Conservation (phyloP, 2,797 vertebrate genomes). For the Falco rusticolus region DNA sequence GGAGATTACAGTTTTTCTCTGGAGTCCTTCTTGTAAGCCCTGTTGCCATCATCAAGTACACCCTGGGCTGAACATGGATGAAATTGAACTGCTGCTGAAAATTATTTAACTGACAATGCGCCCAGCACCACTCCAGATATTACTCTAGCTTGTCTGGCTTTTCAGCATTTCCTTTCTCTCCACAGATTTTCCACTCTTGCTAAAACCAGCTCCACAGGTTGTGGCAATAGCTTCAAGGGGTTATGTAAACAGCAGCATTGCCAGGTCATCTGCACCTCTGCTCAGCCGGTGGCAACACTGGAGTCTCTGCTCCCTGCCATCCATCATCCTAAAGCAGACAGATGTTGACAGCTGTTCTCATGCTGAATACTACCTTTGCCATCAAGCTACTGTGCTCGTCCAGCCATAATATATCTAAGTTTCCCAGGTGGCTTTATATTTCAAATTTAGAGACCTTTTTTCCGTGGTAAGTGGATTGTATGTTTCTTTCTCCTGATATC, state of each 20-base stretch:
- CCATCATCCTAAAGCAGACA: not conserved
- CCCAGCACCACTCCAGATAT: not conserved
- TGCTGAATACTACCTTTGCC: not conserved
- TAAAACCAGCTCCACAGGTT: slow-evolving; percentile 65
- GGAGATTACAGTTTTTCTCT: not conserved
- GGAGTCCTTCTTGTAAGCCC: not conserved
- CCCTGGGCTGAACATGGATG: not conserved
- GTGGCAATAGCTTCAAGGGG: slow-evolving; percentile 13
- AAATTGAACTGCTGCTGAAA: not conserved
- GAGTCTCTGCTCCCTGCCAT: not conserved
- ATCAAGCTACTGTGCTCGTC: not conserved
- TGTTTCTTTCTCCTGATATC: not conserved
- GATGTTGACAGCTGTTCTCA: slow-evolving; percentile 15
- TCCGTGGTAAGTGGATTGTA: not conserved
- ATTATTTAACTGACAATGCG: not conserved
- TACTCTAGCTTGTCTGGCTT: slow-evolving; percentile 29
- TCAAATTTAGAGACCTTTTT: not conserved
- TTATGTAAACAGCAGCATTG: slow-evolving; percentile 39
- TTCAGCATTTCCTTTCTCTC: slow-evolving; percentile 34
- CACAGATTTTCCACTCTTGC: slow-evolving; percentile 19
- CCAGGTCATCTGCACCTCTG: slow-evolving; percentile 34
- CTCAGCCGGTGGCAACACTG: not conserved
- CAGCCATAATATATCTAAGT: not conserved
- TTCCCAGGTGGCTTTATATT: not conserved
- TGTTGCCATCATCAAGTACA: accelerated